These are phyloP conservation scores for Macrosiphum euphorbiae DNA, from an alignment of 2,888 invertebrate species.

Conservation along the genomic window DNA sequence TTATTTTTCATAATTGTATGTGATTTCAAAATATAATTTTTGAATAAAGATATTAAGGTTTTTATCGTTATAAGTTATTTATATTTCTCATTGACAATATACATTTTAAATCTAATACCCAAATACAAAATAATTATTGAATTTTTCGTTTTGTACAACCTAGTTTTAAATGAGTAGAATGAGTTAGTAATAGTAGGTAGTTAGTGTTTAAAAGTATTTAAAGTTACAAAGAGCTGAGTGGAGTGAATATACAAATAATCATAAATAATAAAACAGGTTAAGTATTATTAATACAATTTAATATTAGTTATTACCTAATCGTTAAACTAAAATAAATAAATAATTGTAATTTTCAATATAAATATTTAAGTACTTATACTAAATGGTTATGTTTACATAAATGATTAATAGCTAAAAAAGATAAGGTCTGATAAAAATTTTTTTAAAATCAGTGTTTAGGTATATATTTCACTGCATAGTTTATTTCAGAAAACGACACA, in stretches of 20 bases:
- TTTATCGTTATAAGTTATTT: background rate
- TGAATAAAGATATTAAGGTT: background rate
- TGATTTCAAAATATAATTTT: background rate
- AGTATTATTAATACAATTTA: background rate
- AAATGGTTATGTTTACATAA: background rate
- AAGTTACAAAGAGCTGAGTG: background rate
- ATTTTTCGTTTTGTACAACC: too few species aligned
- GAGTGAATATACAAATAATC: background rate
- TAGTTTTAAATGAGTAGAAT: too few species aligned
- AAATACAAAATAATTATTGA: too few species aligned
- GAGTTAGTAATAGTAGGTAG: background rate
- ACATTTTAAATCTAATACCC: background rate
- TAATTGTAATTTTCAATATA: background rate
- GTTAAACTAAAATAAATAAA: background rate
- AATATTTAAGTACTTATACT: background rate
- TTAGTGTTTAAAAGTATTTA: background rate
- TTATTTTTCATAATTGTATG: background rate
- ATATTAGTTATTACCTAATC: background rate
- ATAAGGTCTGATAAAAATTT: background rate
- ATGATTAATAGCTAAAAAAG: background rate
- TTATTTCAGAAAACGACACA: too few species aligned
- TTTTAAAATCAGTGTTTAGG: too few species aligned
- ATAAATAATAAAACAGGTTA: background rate
- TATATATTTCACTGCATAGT: too few species aligned
- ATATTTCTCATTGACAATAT: background rate